These are phyloP conservation scores for Drosophila micromelanica DNA, from an alignment of 1,140 invertebrate species.

Conservation along the genomic window DNA sequence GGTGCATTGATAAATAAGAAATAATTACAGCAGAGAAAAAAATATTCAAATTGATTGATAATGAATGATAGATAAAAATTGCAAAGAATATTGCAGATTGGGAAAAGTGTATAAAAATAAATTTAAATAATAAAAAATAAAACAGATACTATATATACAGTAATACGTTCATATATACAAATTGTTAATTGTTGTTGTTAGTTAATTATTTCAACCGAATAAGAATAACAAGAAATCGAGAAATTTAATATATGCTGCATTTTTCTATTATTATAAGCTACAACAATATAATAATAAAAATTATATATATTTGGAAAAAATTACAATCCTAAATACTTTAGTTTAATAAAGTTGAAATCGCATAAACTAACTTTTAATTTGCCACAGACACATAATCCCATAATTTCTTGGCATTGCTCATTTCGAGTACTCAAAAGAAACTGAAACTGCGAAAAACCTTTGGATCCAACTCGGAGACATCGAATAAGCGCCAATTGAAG, in stretches of 20 bases:
- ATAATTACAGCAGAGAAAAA: too few relatives aligned
- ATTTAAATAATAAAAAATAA: too few relatives aligned
- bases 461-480: neutral
- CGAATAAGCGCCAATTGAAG: constrained; percentile 16
- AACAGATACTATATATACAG: too few relatives aligned
- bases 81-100: too few relatives aligned
- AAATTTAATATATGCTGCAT: too few relatives aligned
- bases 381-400: constrained; percentile 8
- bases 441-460: constrained; percentile 1
- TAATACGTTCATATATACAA: too few relatives aligned
- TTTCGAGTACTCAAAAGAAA: constrained; percentile 1
- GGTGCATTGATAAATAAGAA: too few relatives aligned
- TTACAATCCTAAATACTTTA: neutral
- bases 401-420: constrained; percentile 2
- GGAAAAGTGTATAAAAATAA: too few relatives aligned
- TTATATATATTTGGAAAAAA: neutral
- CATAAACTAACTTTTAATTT: constrained; percentile 1
- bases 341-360: neutral
- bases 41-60: too few relatives aligned
- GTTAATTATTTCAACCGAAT: neutral
- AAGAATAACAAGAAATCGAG: neutral
- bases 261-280: neutral
- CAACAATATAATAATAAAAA: too few relatives aligned
- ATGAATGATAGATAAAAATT: too few relatives aligned
- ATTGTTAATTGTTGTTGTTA: too few relatives aligned